Evolutionary conservation across 2,888 invertebrate genomes (phyloP).

Genomic region (Tenodera sinensis): DNA sequence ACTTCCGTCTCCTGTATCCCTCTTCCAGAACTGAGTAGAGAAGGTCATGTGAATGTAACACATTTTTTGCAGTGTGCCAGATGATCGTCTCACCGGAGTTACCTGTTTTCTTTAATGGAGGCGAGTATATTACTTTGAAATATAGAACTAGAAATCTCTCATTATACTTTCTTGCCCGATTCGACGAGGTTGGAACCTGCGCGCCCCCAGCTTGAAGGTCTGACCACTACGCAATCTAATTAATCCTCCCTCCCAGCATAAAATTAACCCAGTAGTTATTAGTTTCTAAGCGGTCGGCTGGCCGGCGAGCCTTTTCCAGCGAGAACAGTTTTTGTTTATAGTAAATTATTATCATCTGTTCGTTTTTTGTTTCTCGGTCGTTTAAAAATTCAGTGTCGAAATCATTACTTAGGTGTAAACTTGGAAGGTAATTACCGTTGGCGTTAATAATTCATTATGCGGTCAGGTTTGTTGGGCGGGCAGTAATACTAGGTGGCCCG

Average conservation of each 20-base stretch:
- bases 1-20: too few species aligned
- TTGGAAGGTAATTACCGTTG: slow-evolving; percentile 48
- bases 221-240: neutral
- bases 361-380: slow-evolving; percentile 18
- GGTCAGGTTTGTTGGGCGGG: slow-evolving; percentile 9
- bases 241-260: neutral
- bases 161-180: too few species aligned
- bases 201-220: neutral
- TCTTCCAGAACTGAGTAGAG: too few species aligned
- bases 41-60: too few species aligned
- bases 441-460: slow-evolving; percentile 46
- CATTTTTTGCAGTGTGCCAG: too few species aligned
- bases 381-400: slow-evolving; percentile 51
- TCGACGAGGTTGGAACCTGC: neutral
- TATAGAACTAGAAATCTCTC: too few species aligned
- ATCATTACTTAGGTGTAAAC: slow-evolving; percentile 53
- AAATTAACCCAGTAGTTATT: neutral
- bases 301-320: neutral
- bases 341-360: neutral
- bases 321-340: neutral
- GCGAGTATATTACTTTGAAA: too few species aligned
- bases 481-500: neutral
- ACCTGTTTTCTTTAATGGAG: too few species aligned
- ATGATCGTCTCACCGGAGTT: too few species aligned
- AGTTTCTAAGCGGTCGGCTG: neutral